A percentile compares a stretch with the other conserved stretches of the same genome.
Evolutionary conservation across 2,888 invertebrate genomes (phyloP).

Genomic region (Nemapogon koenigi): DNA sequence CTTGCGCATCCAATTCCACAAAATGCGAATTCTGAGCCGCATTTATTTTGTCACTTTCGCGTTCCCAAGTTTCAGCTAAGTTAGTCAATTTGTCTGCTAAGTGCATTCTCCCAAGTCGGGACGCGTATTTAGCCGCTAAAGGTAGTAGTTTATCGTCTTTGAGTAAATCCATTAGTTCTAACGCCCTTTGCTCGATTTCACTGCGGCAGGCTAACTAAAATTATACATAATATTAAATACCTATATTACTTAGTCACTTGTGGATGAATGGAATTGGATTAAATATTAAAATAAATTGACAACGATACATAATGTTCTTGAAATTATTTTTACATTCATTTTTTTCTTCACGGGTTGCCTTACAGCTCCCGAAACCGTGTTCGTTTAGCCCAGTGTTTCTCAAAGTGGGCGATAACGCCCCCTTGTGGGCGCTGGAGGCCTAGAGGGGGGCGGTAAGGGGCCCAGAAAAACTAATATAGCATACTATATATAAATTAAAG

Average conservation of each 20-base stretch:
- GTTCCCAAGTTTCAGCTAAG: conserved; percentile 55
- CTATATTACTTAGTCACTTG: no score
- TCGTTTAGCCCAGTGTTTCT: no score
- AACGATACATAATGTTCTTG: neutral
- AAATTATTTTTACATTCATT: neutral
- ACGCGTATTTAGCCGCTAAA: conserved; percentile 88
- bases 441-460: no score
- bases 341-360: no score
- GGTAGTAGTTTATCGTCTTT: conserved; percentile 79
- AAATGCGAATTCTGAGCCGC: conserved; percentile 39
- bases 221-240: conserved; percentile 10
- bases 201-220: conserved; percentile 81
- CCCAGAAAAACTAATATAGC: no score
- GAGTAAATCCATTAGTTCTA: conserved; percentile 85
- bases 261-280: no score
- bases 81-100: conserved; percentile 79
- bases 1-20: conserved; percentile 40
- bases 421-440: no score
- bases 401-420: no score
- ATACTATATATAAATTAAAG: no score
- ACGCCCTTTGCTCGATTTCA: conserved; percentile 84
- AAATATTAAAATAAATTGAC: neutral
- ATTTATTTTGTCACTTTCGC: conserved; percentile 32
- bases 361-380: no score
- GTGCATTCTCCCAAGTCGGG: conserved; percentile 76